Evolutionary conservation across 2,888 invertebrate species (phyloP).

Genomic region (Celastrina argiolus): DNA sequence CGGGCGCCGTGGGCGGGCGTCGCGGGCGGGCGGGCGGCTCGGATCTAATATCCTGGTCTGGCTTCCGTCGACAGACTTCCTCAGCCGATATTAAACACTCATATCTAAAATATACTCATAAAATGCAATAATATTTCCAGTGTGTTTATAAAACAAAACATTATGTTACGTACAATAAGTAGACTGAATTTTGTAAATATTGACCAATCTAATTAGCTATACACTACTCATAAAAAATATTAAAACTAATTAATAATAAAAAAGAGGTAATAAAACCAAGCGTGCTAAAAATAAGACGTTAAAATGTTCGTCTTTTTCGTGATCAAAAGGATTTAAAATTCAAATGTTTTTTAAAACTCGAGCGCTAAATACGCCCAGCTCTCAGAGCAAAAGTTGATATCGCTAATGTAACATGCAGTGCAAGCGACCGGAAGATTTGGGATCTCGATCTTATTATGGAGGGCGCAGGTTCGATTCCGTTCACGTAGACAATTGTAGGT

Average conservation of each 20-base stretch:
- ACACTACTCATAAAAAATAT: no score
- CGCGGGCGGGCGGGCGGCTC: background rate
- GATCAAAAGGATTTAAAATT: conserved; percentile 1
- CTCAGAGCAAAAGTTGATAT: background rate
- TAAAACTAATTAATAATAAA: background rate
- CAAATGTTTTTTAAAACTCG: conserved; percentile 1
- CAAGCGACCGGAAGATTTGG: conserved; percentile 29
- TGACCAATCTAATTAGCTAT: no score
- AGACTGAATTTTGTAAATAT: no score
- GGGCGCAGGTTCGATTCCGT: conserved; percentile 65
- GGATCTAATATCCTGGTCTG: conserved; percentile 18
- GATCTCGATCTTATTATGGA: conserved; percentile 68
- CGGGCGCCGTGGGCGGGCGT: background rate
- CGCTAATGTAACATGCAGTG: background rate
- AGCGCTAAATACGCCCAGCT: background rate
- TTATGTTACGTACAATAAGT: background rate
- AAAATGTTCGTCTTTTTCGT: background rate
- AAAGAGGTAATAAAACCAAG: background rate
- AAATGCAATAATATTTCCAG: background rate
- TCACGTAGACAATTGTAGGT: conserved; percentile 78
- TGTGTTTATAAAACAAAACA: background rate
- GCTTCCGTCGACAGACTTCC: conserved; percentile 15
- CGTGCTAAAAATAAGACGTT: background rate
- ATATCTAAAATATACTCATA: conserved; percentile 17
- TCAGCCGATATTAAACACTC: conserved; percentile 14